Percentiles rank a stretch among this genome's conserved stretches.
These are phyloP conservation scores for Gymnoscopelus braueri DNA, from an alignment of 2,797 vertebrate species.

Conservation along the genomic window DNA sequence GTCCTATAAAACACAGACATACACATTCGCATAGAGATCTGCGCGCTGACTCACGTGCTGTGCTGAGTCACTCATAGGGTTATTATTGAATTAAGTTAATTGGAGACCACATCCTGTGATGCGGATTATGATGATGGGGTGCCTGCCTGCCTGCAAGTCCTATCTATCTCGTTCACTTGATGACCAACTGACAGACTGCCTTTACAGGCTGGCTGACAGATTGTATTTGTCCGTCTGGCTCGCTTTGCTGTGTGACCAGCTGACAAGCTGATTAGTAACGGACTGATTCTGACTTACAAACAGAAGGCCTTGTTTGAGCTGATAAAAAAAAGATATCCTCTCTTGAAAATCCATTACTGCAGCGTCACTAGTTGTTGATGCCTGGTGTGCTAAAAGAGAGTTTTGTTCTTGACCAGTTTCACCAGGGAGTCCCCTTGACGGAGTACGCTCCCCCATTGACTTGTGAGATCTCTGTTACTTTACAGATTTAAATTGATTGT, in stretches of 20 bases:
- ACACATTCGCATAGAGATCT: background rate
- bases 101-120: conserved; percentile 18
- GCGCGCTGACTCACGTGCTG: conserved; percentile 5
- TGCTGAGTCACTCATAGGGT: conserved; percentile 56
- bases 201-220: conserved; percentile 31
- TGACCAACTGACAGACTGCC: conserved; percentile 1
- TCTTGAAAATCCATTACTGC: no score
- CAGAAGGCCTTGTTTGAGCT: background rate
- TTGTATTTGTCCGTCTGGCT: background rate
- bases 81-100: conserved; percentile 48
- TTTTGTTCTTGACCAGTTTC: background rate
- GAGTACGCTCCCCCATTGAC: no score
- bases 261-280: background rate
- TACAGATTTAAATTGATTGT: no score
- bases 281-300: background rate
- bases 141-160: background rate
- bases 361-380: conserved; percentile 25
- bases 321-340: no score
- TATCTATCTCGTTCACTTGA: no score
- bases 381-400: background rate
- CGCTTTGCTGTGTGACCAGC: background rate
- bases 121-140: background rate
- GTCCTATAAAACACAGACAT: background rate
- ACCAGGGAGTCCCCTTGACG: no score
- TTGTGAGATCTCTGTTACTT: no score